Evolutionary conservation across 2,888 invertebrate genomes (phyloP).

Genomic region (Amiota minor): DNA sequence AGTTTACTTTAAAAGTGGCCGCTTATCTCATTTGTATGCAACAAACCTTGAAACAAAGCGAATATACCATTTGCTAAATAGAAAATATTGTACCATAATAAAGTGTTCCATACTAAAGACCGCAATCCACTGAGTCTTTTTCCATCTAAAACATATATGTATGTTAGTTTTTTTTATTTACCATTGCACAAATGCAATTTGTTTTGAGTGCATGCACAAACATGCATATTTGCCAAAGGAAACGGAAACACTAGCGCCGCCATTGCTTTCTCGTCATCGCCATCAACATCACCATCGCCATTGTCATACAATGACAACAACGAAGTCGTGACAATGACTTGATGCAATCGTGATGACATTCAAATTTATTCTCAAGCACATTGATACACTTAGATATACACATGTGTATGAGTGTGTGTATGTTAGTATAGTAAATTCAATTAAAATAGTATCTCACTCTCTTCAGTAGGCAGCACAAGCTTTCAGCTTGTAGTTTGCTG

Average conservation of each 20-base stretch:
- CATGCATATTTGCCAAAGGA: constrained; percentile 21
- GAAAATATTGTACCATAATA: no score
- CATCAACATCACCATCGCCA: no score
- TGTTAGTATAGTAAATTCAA: constrained; percentile 55
- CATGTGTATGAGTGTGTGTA: no score
- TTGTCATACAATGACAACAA: constrained; percentile 17
- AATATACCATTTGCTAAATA: no score
- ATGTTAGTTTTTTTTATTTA: no score
- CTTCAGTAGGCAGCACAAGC: not conserved
- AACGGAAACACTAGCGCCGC: constrained; percentile 19
- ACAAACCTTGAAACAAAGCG: no score
- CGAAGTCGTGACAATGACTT: constrained; percentile 34
- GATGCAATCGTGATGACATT: constrained; percentile 54
- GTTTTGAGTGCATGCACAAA: constrained; percentile 22
- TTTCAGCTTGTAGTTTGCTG: constrained; percentile 11
- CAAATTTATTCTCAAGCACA: constrained; percentile 45
- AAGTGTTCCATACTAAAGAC: no score
- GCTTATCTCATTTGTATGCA: no score
- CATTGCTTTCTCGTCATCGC: not conserved
- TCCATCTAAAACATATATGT: no score
- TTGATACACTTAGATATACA: no score
- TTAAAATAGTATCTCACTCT: constrained; percentile 48
- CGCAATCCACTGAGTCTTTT: no score
- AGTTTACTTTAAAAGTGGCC: no score
- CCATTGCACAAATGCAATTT: constrained; percentile 17